Conservation (phyloP, 2,888 invertebrate species). For the Drosophila paramelanica region DNA sequence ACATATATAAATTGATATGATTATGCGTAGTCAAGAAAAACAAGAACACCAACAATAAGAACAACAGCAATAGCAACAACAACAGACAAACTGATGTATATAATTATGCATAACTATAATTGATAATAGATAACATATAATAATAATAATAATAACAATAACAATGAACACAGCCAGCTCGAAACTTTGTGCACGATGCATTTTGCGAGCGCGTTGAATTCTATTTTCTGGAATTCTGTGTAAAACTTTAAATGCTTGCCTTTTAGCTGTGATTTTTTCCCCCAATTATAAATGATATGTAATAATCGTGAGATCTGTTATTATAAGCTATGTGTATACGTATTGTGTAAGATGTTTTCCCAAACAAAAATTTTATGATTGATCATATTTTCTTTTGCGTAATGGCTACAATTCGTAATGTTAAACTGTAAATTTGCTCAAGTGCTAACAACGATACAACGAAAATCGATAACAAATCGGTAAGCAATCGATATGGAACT, state of each 20-base stretch:
- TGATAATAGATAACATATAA: conserved; percentile 44
- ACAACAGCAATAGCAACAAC: conserved; percentile 30
- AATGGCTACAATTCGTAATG: conserved; percentile 8
- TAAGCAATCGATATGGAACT: conserved; percentile 3
- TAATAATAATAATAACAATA: conserved; percentile 14
- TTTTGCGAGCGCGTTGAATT: conserved; percentile 39
- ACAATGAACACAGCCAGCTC: conserved; percentile 45
- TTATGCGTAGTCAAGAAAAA: conserved; percentile 72
- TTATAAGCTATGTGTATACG: conserved; percentile 14
- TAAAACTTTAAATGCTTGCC: conserved; percentile 67
- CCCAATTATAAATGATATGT: conserved; percentile 14
- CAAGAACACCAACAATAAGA: conserved; percentile 23
- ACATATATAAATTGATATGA: conserved; percentile 59
- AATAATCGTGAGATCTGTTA: conserved; percentile 17
- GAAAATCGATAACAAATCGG: conserved; percentile 9
- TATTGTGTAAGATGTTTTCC: conserved; percentile 26
- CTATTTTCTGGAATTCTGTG: conserved; percentile 33
- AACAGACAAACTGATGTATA: conserved; percentile 49
- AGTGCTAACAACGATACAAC: conserved; percentile 34
- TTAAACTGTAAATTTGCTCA: conserved; percentile 52
- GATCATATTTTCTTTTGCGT: conserved; percentile 9
- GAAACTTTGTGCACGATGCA: conserved; percentile 60
- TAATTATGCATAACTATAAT: conserved; percentile 54
- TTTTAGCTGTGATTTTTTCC: conserved; percentile 72
- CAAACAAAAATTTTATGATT: background rate